phyloP scores from a whole-genome alignment of 2,888 invertebrate genomes.

The Bellardia pandia region DNA sequence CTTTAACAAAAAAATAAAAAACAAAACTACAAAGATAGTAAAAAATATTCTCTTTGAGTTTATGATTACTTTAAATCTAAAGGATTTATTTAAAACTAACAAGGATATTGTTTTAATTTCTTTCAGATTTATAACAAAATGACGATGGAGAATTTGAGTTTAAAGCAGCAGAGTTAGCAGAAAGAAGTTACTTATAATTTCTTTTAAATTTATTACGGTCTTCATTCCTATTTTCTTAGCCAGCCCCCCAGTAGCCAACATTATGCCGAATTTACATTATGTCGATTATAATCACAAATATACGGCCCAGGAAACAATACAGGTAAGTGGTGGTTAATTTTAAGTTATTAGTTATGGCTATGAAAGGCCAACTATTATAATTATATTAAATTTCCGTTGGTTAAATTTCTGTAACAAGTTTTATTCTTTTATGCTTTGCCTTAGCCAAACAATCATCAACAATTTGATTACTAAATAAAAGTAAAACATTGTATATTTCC shows the following conservation, averaged over 20 bases:
- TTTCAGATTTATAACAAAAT: conserved; percentile 48
- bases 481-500: not conserved
- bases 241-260: not conserved
- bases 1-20: not conserved
- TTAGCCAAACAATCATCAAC: not conserved
- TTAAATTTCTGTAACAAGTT: conserved; percentile 9
- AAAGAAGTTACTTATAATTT: conserved; percentile 38
- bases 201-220: conserved; percentile 5
- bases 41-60: conserved; percentile 36
- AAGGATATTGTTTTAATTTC: conserved; percentile 32
- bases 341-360: not conserved
- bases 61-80: conserved; percentile 38
- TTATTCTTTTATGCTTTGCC: conserved; percentile 10
- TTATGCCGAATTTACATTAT: conserved; percentile 83
- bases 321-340: conserved; percentile 80
- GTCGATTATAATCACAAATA: conserved; percentile 84
- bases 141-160: conserved; percentile 20
- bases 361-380: conserved; percentile 1
- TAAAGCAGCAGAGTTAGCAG: conserved; percentile 39
- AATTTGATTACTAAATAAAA: conserved; percentile 14
- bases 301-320: conserved; percentile 84
- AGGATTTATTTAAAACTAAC: conserved; percentile 32
- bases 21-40: conserved; percentile 15
- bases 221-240: not conserved
- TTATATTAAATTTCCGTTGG: conserved; percentile 39